These are phyloP conservation scores for Drosophila suboccidentalis DNA, from an alignment of 2,888 invertebrate genomes.

Conservation along the genomic window DNA sequence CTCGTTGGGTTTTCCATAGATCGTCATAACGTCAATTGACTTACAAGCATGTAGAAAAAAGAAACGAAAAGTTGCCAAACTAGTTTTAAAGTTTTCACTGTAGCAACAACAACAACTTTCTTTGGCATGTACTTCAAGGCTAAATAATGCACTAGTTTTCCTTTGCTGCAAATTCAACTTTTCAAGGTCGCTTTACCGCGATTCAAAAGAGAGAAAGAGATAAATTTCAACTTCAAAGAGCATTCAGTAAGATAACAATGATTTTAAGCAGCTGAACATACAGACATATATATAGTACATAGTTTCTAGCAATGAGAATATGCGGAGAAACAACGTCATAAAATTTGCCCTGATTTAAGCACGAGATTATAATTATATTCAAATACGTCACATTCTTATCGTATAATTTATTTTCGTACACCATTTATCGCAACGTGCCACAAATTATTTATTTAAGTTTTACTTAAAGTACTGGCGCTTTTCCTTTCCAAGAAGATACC, in stretches of 20 bases:
- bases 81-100: constrained; percentile 59
- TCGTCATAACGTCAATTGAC: constrained; percentile 37
- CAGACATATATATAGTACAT: no score
- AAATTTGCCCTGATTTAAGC: not conserved
- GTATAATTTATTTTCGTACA: not conserved
- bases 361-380: constrained; percentile 5
- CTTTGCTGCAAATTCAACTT: constrained; percentile 17
- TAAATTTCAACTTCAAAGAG: not conserved
- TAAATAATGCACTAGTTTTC: constrained; percentile 41
- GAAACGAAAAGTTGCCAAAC: constrained; percentile 50
- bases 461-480: not conserved
- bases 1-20: constrained; percentile 42
- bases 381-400: constrained; percentile 21
- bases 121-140: constrained; percentile 57
- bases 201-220: constrained; percentile 5
- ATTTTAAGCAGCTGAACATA: not conserved
- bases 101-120: constrained; percentile 55
- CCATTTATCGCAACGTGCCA: constrained; percentile 19
- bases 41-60: constrained; percentile 22
- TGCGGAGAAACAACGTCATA: not conserved
- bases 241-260: not conserved
- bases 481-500: constrained; percentile 27
- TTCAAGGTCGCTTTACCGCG: constrained; percentile 42
- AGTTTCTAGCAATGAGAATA: not conserved
- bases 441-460: constrained; percentile 16